A percentile compares a stretch with the other conserved stretches of the same genome.
Conservation (phyloP, 2,888 invertebrate genomes). For the Cabera pusaria region DNA sequence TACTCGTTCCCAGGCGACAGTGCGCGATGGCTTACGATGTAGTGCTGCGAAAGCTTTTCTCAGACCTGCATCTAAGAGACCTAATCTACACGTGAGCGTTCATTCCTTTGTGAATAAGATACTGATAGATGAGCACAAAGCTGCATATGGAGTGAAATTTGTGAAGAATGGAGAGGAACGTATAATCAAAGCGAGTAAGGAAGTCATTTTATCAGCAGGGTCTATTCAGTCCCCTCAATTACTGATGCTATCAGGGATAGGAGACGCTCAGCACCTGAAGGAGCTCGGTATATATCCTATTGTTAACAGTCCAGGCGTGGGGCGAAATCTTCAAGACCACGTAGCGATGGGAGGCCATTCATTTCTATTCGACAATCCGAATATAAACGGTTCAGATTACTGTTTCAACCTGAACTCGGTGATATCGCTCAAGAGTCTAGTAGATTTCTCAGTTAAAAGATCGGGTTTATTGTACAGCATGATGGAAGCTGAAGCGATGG, state of each 20-base stretch:
- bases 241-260: constrained; percentile 93
- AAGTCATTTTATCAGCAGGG: constrained; percentile 94
- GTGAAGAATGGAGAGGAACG: constrained; percentile 80
- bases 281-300: constrained; percentile 85
- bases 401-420: constrained; percentile 88
- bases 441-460: constrained; percentile 84
- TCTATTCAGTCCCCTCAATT: constrained; percentile 93
- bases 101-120: constrained; percentile 87
- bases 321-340: constrained; percentile 92
- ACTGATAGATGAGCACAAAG: constrained; percentile 84
- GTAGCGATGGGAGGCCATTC: constrained; percentile 90
- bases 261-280: constrained; percentile 85
- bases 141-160: constrained; percentile 87
- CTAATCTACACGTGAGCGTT: constrained; percentile 89
- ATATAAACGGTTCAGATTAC: constrained; percentile 80
- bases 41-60: constrained; percentile 93
- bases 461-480: constrained; percentile 88
- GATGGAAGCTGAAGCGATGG: constrained; percentile 91
- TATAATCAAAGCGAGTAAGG: constrained; percentile 86
- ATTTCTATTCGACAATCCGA: constrained; percentile 87
- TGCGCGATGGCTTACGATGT: constrained; percentile 90
- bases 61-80: constrained; percentile 85
- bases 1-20: constrained; percentile 89
- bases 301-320: constrained; percentile 87
- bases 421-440: constrained; percentile 83